Base-by-base conservation (phyloP, 2,888 invertebrate species). In the Cryptus viduatorius region DNA sequence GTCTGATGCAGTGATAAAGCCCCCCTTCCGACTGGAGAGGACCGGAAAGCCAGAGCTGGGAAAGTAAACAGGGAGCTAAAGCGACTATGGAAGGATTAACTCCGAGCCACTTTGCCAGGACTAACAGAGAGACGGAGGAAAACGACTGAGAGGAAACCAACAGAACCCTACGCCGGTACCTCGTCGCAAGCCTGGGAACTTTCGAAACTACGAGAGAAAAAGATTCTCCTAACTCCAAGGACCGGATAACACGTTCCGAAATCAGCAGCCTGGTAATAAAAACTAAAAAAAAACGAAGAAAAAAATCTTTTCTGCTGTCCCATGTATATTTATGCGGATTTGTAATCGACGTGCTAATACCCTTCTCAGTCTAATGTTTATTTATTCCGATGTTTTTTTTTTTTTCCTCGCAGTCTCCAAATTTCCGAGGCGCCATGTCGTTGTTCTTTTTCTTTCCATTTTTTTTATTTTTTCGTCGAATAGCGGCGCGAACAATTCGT, bases 21-120 rank as follows among this genome's bases (percentile, higher is more conserved):
- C 68, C 56, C 68, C 56, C 56, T 19, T 69, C 59, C 50, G 59
- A 61, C 56, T 29, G 61, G 37, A 69, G 84, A 68, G 69, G 56
- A 81, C 83, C 85, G 87, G 85, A 86, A 87, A 86, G 83, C 81
- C 81, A 44, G 68, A 78, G 85, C 89, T 89, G 88, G 89, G 88
- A 89, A 89, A 88, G 89, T 84, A 89, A 89, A 89, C 89, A 88
- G 79, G 80, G 67, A 77, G 24, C 19, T n/a, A 10, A 37, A 72
- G 37, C 61, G 31, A 64, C 46, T 48, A 12, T 84, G 80, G 84
- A 89, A 89, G 89, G 87, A 89, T 89, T 88, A 88, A 86, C 77
- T 67, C 37, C 46, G 24, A 48, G 68, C 46, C 68, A 59, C 46
- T 78, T 78, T 78, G 68, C 68, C 77, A 48, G 68, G 77, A 69